These are phyloP conservation scores for Leuciscus waleckii DNA, from an alignment of 2,797 vertebrate genomes.

Conservation along the genomic window DNA sequence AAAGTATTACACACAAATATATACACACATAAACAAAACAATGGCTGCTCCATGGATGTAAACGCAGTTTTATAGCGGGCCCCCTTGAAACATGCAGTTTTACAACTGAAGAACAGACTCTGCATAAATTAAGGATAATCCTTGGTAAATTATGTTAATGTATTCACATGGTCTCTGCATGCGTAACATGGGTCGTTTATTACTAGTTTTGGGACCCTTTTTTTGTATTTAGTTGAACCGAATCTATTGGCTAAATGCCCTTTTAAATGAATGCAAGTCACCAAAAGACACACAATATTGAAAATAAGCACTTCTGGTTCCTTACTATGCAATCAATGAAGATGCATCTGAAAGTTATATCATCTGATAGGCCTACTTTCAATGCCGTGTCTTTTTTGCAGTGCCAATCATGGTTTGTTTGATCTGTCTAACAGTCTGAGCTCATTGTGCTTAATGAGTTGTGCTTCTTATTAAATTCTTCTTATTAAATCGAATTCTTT, in stretches of 20 bases:
- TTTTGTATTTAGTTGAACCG: slow-evolving; percentile 8
- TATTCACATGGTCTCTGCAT: slow-evolving; percentile 70
- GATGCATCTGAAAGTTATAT: neutral
- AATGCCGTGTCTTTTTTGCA: neutral
- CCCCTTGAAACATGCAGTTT: slow-evolving; percentile 72
- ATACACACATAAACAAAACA: slow-evolving; percentile 58
- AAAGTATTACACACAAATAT: neutral
- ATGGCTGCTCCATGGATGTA: slow-evolving; percentile 63
- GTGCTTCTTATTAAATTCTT: slow-evolving; percentile 43
- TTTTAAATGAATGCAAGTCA: neutral
- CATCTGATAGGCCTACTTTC: neutral
- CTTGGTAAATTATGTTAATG: slow-evolving; percentile 81
- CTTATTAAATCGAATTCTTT: neutral
- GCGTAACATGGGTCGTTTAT: slow-evolving; percentile 66
- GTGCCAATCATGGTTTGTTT: slow-evolving; percentile 8
- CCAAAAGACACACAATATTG: neutral
- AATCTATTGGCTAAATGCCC: neutral
- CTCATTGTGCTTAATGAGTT: slow-evolving; percentile 60
- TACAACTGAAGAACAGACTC: slow-evolving; percentile 76
- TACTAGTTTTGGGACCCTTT: slow-evolving; percentile 60
- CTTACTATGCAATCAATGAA: neutral
- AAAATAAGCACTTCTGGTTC: neutral
- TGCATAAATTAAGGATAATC: slow-evolving; percentile 85
- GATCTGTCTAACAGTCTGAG: slow-evolving; percentile 12
- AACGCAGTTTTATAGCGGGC: slow-evolving; percentile 70